Percentiles rank a stretch among this genome's conserved stretches.
phyloP scores from a whole-genome alignment of 2,888 invertebrate species.

The Conomelus anceps region DNA sequence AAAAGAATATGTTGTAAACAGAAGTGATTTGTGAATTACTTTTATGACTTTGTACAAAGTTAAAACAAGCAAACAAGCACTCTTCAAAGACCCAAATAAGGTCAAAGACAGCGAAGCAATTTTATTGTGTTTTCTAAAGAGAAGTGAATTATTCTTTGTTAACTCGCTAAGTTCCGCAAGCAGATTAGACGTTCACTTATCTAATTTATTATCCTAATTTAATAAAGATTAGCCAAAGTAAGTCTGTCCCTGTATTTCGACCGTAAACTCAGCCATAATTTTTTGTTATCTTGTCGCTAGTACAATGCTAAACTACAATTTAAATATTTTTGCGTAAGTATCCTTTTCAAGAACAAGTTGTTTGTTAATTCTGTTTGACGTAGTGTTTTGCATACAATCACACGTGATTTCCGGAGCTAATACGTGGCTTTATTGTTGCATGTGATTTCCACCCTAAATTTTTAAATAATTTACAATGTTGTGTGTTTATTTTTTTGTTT shows the following conservation, averaged over 20 bases:
- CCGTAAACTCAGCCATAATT: neutral
- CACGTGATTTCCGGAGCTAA: neutral
- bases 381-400: neutral
- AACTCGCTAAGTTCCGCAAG: neutral
- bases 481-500: neutral
- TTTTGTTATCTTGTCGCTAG: neutral
- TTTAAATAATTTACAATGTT: neutral
- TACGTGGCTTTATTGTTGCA: neutral
- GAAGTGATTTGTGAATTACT: neutral
- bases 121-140: neutral
- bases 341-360: neutral
- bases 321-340: neutral
- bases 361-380: neutral
- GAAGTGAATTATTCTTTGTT: neutral
- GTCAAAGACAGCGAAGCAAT: neutral
- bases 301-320: neutral
- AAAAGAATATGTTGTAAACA: neutral
- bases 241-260: neutral
- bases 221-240: neutral
- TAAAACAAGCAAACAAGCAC: neutral
- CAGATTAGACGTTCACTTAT: neutral
- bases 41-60: neutral
- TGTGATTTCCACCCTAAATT: neutral
- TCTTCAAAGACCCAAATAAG: neutral
- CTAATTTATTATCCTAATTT: neutral